Evolutionary conservation across 2,797 vertebrate species (phyloP), one percentile per base, ranked within the genome.

Genomic region (Anas georgica): DNA sequence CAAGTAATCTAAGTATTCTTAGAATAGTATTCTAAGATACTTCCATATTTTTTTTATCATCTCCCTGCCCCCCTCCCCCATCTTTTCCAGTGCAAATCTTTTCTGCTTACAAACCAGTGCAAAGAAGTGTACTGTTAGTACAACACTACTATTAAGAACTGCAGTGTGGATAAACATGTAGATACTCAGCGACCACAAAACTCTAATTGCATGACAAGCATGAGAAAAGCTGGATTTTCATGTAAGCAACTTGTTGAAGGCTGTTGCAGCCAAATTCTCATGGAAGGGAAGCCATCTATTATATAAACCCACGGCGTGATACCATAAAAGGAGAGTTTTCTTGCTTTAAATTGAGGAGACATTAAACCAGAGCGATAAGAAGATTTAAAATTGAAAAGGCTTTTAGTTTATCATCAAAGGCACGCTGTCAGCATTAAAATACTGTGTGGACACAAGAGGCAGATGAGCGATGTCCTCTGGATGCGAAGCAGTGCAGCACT

Each of bases 161-260:
- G 62, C 11, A 50, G 3, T 6, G 4, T 58, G 72, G 74, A 90
- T 91, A 89, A 94, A 94, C 84, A 86, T 28, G 86, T 60, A 76
- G 67, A 74, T 81, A 67, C 94, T 88, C 54, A 87, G 62, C 85
- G 69, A 87, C 72, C 88, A 29, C 91, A 95, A 87, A 88, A 91
- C 77, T 91, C 29, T 81, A 69, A 81, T 77, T 75, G 31, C 70
- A 63, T 67, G 72, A 79, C 48, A 86, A 83, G 15, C 59, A 18
- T 35, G 52, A 84, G 46, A 85, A 94, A 94, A 89, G 58, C 4
- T 3, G 12, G 20, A 18, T 25, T 96, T 85, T 94, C 17, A 9
- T 28, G 21, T 79, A 73, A 73, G 45, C 73, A 92, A 9, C 59
- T 90, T 67, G 69, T 89, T 91, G 74, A 73, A 80, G 35, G 76